Conservation (phyloP, 37 sponge, comb jelly and placozoan genomes). For the Amphimedon queenslandica region DNA sequence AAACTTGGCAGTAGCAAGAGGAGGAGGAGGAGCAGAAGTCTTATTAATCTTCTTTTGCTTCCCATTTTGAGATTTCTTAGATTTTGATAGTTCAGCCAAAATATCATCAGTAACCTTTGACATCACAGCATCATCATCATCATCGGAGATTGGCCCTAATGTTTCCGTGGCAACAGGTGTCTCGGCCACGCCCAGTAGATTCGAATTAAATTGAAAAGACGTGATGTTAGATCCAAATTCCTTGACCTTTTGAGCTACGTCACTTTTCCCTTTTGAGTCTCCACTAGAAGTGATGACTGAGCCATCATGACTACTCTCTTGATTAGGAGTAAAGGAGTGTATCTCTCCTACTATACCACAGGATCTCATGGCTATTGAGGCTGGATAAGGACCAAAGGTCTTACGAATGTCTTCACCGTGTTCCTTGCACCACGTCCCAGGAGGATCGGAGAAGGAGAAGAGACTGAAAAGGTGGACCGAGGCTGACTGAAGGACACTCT, state of each 20-base stretch:
- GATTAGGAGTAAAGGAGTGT: not conserved
- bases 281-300: not conserved
- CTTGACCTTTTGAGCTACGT: conserved; percentile 17
- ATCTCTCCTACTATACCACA: conserved; percentile 34
- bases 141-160: conserved; percentile 57
- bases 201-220: conserved; percentile 23
- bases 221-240: conserved; percentile 71
- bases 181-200: not conserved
- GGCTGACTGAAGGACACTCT: conserved; percentile 28
- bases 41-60: not conserved
- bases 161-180: too few relatives aligned
- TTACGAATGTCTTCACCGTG: conserved; percentile 37
- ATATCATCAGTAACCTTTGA: not conserved
- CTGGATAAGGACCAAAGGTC: conserved; percentile 67
- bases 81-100: not conserved
- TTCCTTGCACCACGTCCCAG: conserved; percentile 10
- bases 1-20: conserved; percentile 4
- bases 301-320: not conserved
- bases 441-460: conserved; percentile 15
- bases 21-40: not conserved
- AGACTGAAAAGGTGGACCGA: conserved; percentile 51
- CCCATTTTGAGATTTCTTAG: not conserved
- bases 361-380: conserved; percentile 47
- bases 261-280: too few relatives aligned
- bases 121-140: conserved; percentile 4